Conservation (phyloP, 92 coral and sea anemone species). For the Ricordea florida region DNA sequence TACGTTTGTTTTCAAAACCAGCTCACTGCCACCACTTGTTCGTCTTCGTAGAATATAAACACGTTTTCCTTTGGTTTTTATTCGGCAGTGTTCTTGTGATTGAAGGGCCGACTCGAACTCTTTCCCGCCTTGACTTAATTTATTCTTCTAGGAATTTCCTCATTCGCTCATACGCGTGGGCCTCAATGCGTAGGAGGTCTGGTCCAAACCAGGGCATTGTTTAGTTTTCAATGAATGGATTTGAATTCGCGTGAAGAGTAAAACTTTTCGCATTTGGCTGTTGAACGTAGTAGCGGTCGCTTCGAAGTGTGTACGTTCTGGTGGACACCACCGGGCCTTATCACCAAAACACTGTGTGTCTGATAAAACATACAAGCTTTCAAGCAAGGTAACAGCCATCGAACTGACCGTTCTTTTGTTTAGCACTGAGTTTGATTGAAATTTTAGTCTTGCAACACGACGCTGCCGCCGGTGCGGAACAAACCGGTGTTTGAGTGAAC, state of each 20-base stretch:
- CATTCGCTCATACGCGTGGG: slow-evolving; percentile 33
- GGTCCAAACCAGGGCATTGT: slow-evolving; percentile 77
- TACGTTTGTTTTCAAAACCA: slow-evolving; percentile 29
- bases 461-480: no score
- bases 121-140: slow-evolving; percentile 28
- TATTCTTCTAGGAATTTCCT: slow-evolving; percentile 31
- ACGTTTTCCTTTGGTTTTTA: background rate
- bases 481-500: no score
- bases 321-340: background rate
- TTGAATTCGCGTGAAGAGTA: slow-evolving; percentile 72
- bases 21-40: slow-evolving; percentile 26
- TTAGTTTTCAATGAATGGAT: slow-evolving; percentile 84
- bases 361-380: background rate
- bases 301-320: slow-evolving; percentile 33
- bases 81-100: background rate
- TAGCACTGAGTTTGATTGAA: slow-evolving; percentile 6
- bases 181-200: slow-evolving; percentile 41
- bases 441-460: slow-evolving; percentile 27
- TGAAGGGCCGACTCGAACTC: background rate
- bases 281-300: slow-evolving; percentile 42
- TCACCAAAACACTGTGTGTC: slow-evolving; percentile 4
- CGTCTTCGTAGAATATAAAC: background rate
- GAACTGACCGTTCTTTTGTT: slow-evolving; percentile 21
- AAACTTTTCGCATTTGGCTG: slow-evolving; percentile 67
- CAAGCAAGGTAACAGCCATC: slow-evolving; percentile 15